These are phyloP conservation scores for Liparis tanakae DNA, from an alignment of 2,797 vertebrate species.

Conservation along the genomic window DNA sequence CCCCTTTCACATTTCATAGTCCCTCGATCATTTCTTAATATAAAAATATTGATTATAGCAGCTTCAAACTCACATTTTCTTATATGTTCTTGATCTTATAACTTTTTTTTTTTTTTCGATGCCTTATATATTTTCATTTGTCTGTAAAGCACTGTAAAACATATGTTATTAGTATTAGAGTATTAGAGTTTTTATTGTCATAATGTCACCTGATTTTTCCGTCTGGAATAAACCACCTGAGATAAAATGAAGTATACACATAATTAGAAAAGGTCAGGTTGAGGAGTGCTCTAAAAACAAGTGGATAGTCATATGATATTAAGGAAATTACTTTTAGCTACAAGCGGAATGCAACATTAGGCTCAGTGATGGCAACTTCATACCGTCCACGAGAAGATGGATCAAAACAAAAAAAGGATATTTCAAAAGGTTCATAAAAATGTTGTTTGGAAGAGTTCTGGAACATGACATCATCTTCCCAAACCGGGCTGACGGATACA, in stretches of 20 bases:
- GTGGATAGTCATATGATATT: not conserved
- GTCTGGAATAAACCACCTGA: not conserved
- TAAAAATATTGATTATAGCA: not conserved
- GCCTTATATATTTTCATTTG: not conserved
- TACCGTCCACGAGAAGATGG: not conserved
- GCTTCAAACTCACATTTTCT: not conserved
- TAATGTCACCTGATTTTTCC: not conserved
- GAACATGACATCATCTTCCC: conserved; percentile 4
- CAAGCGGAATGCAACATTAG: not conserved
- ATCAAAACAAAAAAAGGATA: conserved; percentile 1
- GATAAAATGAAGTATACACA: not conserved
- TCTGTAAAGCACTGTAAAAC: not conserved
- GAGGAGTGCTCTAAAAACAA: not conserved
- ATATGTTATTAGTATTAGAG: not conserved
- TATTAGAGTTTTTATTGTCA: not conserved
- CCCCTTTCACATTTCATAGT: not conserved
- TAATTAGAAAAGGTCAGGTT: not conserved
- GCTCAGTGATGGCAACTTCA: not conserved
- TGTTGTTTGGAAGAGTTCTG: not conserved
- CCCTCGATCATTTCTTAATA: not conserved
- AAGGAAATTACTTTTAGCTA: not conserved
- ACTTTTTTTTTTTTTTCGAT: not conserved
- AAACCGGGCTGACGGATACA: conserved; percentile 9
- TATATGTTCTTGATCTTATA: not conserved
- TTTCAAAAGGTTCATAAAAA: not conserved